Evolutionary conservation across 2,888 invertebrate genomes (phyloP).

Genomic region (Gymnoscelis rufifasciata): DNA sequence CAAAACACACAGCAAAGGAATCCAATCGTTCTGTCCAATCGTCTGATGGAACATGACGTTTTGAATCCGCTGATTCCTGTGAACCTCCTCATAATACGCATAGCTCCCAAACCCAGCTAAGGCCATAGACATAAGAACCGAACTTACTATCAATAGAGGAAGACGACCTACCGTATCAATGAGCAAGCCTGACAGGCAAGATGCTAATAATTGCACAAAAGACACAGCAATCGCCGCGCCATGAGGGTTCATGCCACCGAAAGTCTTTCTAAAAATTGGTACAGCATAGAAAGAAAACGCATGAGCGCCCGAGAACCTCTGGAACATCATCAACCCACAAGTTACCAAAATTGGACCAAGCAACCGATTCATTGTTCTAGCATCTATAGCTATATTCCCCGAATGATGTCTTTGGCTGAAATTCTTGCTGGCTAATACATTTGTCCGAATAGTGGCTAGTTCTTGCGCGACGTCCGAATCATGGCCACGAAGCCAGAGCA

Average conservation of each 20-base stretch:
- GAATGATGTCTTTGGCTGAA: constrained; percentile 71
- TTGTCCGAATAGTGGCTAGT: constrained; percentile 83
- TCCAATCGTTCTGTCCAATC: constrained; percentile 86
- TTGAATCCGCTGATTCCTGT: constrained; percentile 75
- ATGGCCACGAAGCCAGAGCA: constrained; percentile 91
- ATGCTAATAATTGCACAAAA: constrained; percentile 90
- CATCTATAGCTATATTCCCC: constrained; percentile 62
- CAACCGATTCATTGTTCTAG: constrained; percentile 67
- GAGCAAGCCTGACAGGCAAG: constrained; percentile 87
- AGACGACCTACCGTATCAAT: constrained; percentile 92
- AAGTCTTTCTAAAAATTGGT: constrained; percentile 90
- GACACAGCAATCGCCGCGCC: constrained; percentile 92
- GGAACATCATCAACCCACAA: constrained; percentile 93
- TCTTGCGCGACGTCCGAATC: constrained; percentile 88
- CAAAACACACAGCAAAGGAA: constrained; percentile 88
- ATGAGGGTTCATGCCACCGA: constrained; percentile 89
- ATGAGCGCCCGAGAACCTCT: constrained; percentile 89
- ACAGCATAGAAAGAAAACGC: constrained; percentile 92
- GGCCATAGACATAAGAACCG: constrained; percentile 91
- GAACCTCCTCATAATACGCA: constrained; percentile 87
- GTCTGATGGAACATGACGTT: constrained; percentile 73
- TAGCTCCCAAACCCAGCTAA: constrained; percentile 91
- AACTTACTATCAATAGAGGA: constrained; percentile 90
- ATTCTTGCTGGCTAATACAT: constrained; percentile 79
- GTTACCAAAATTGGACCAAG: constrained; percentile 89